Base-by-base conservation (phyloP, 2,888 invertebrate species). In the Drosophila demipolita region DNA sequence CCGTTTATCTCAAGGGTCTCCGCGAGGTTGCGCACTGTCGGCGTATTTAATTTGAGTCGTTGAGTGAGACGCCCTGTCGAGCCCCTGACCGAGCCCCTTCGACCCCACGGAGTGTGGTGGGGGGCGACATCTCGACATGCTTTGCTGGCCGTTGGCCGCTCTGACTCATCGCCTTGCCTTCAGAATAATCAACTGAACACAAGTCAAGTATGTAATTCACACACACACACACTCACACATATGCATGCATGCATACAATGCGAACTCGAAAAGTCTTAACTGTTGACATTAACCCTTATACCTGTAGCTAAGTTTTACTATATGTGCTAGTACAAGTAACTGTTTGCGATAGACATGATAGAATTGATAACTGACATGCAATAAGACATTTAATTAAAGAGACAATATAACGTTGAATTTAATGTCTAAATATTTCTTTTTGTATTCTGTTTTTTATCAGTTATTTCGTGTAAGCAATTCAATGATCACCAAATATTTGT, bases 31-130 rank as follows among this genome's bases (percentile, higher is more conserved):
- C 69, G 72, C 78, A 70, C 57, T 68, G 74, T 62, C 67, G 60
- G 62, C 35, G 68, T 73, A 69, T 79, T 79, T 80, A 70, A 78
- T 78, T 80, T 75, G 63, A 75, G 59, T 75, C 45, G 23, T 15
- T 45, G 45, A 45, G 23, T 45, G 45, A 45, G 80, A 71, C 72
- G 80, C 68, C 53, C 42, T 35, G 81, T 36, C 74, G 68, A 74
- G 78, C 78, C 82, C 60, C 78, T 75, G 66, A 40, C 49, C 57
- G 38, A 64, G 55, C 61, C 57, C 57, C 62, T 26, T 17, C 58
- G 74, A 65, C 64, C 64, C 45, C 9, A 17, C 45, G 45, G 8
- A 4, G 8, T 23, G 12, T 1, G 49, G 17, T 5, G 17, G 45
- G 20, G 36, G 42, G 61, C 54, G 54, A 65, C 66, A 75, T 71